These are phyloP conservation scores for Erebia palarica DNA, from an alignment of 2,888 invertebrate genomes.

Conservation along the genomic window DNA sequence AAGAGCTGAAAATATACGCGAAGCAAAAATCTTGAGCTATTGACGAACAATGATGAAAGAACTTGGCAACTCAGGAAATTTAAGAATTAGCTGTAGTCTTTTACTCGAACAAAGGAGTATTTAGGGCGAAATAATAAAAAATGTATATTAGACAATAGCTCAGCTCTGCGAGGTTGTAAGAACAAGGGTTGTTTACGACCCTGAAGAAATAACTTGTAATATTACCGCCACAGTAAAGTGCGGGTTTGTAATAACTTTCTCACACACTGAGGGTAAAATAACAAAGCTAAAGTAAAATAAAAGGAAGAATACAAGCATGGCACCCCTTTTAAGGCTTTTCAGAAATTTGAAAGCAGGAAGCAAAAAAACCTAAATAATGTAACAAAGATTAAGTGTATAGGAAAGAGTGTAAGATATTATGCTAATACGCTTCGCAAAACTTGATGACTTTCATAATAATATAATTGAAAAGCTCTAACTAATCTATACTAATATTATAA, in stretches of 20 bases:
- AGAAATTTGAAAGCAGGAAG: too few species aligned
- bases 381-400: too few species aligned
- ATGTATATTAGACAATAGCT: constrained; percentile 19
- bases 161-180: constrained; percentile 10
- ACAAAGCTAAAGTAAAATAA: too few species aligned
- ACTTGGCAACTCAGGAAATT: constrained; percentile 13
- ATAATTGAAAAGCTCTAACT: too few species aligned
- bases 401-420: too few species aligned
- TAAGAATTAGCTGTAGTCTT: constrained; percentile 20
- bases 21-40: constrained; percentile 19
- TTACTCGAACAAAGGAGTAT: constrained; percentile 26
- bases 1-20: constrained; percentile 27
- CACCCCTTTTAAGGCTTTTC: too few species aligned
- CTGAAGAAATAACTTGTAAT: constrained; percentile 28
- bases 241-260: constrained; percentile 10
- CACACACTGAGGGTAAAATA: constrained; percentile 7
- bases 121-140: constrained; percentile 21
- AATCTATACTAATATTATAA: too few species aligned
- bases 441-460: too few species aligned
- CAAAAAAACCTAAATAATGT: too few species aligned
- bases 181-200: constrained; percentile 28
- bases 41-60: constrained; percentile 18
- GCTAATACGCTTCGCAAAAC: too few species aligned
- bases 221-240: constrained; percentile 17
- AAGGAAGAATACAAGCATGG: too few species aligned